Evolutionary conservation across 2,888 invertebrate species (phyloP), one percentile per base, ranked within the genome.

Genomic region (Elysia crispata): DNA sequence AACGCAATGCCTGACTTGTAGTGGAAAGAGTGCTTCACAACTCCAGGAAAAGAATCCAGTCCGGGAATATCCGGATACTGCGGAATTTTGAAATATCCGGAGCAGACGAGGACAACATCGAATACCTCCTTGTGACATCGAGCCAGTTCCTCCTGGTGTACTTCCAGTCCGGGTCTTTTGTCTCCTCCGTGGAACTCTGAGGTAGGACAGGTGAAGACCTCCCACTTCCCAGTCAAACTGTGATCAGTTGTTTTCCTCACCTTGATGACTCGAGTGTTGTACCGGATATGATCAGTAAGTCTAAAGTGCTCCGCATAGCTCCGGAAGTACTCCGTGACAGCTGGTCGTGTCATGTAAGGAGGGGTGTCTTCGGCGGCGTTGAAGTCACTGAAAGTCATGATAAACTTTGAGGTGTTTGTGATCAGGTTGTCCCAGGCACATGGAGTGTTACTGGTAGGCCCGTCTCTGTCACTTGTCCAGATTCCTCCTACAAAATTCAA

Each of bases 391-490:
- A 23, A 50, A 13, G 92, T 88, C 18, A 87, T 89, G 85, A 92
- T 88, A 82, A 91, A 92, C 84, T 93, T 93, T 76, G 89, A 90
- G 13, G 90, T 90, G 84, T 92, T 92, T 83, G 91, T 92, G 28
- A 92, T 87, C 0, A 92, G 92, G 11, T 87, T 86, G 62, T 90
- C 87, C 88, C 91, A 92, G 20, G 91, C 91, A 3, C 90, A 28
- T 0, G 82, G 77, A 1, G 79, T 78, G 25, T n/a, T n/a, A n/a
- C n/a, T n/a, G n/a, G n/a, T n/a, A n/a, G n/a, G n/a, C n/a, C n/a
- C n/a, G n/a, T n/a, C n/a, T n/a, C n/a, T n/a, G n/a, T n/a, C n/a
- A n/a, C n/a, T n/a, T n/a, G n/a, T n/a, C n/a, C n/a, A n/a, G n/a
- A n/a, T n/a, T n/a, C n/a, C n/a, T n/a, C n/a, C n/a, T n/a, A n/a